Evolutionary conservation across 64 coral and sea anemone genomes (phyloP), one percentile per base, ranked within the genome.

Genomic region (Porites australiensis): DNA sequence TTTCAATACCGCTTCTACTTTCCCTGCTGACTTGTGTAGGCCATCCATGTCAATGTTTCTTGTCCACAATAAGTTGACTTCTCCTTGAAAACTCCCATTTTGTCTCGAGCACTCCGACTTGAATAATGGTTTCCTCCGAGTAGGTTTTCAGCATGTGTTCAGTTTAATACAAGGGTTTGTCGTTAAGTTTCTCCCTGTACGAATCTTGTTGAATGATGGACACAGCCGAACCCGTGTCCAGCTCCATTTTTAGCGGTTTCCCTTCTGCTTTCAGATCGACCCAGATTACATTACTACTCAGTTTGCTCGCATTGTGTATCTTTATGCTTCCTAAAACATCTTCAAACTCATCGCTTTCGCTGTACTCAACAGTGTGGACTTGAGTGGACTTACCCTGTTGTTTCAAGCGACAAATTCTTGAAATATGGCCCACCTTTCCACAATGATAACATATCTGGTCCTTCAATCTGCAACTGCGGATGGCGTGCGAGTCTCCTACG

Each of bases 201-300:
- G 63, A 20, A 3, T 74, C 80, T 22, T 76, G 37, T 6, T 14
- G 16, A 45, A 86, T 86, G 19, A 92, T 78, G 14, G 80, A 92
- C 55, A 92, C 79, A 64, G 90, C 66, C 68, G 79, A 83, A 6
- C 82, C 90, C 6, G 71, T 86, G 52, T 92, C 71, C 45, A 86
- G 59, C 51, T 77, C 90, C 70, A 92, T 86, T 45, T 58, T 75
- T 6, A 83, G 19, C 52, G 53, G 37, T 63, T 74, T 62, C 15
- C 55, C 90, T 12, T 76, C 68, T 37, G 77, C 61, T 21, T 92
- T 18, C 13, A 59, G 43, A 79, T 18, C 5, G 6, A 44, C 16
- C 57, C 22, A 62, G 27, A 63, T 59, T 45, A 63, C 44, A 58
- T 18, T 44, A 4, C 8, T 83, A 6, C 62, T 45, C 37, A 2